A percentile compares a stretch with the other conserved stretches of the same genome.
Conservation (phyloP, 2,113 vertebrate genomes). For the Macquaria ambigua region DNA sequence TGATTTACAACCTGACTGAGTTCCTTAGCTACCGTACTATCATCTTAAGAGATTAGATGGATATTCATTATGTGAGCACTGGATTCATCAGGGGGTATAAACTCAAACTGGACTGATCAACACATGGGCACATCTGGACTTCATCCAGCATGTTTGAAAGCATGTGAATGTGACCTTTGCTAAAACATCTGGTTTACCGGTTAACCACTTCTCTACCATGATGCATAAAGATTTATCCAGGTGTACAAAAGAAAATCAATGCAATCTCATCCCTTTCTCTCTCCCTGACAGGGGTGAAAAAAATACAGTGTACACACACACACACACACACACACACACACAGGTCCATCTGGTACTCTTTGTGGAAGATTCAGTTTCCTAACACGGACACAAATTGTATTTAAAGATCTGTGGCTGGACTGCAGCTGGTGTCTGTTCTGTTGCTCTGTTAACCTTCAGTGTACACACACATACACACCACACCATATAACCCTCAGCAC, state of each 20-base stretch:
- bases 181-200: conserved; percentile 27
- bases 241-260: conserved; percentile 1
- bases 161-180: conserved; percentile 3
- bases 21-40: background rate
- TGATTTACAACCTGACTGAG: conserved; percentile 28
- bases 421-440: conserved; percentile 26
- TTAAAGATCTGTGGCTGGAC: conserved; percentile 31
- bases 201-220: conserved; percentile 20
- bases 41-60: background rate
- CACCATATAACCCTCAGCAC: conserved; percentile 22
- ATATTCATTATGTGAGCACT: conserved; percentile 11
- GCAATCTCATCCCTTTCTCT: conserved; percentile 1
- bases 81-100: background rate
- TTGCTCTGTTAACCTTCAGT: conserved; percentile 6
- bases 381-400: background rate
- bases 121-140: conserved; percentile 48
- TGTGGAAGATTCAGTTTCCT: conserved; percentile 14
- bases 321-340: background rate
- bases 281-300: background rate
- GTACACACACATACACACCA: conserved; percentile 7
- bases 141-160: conserved; percentile 16
- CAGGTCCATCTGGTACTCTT: conserved; percentile 31
- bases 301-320: background rate
- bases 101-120: conserved; percentile 3
- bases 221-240: conserved; percentile 3